phyloP scores from a whole-genome alignment of 92 coral and sea anemone genomes.

The Epizoanthus ramosus region DNA sequence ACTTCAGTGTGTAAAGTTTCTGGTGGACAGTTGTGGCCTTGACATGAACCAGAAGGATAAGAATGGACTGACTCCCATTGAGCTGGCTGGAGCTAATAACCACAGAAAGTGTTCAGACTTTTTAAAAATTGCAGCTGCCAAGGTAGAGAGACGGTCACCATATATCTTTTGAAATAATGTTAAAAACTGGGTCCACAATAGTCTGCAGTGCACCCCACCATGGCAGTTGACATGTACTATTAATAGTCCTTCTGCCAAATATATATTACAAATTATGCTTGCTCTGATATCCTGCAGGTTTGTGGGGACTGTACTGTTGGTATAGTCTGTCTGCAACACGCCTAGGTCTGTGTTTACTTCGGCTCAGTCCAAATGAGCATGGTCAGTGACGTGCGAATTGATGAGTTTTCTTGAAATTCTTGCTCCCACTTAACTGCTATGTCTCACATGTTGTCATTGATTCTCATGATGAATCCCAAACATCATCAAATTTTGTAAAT shows the following conservation, averaged over 20 bases:
- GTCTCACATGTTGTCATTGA: too few species aligned
- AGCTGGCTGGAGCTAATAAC: constrained; percentile 63
- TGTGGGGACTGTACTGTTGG: not conserved
- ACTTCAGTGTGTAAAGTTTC: constrained; percentile 65
- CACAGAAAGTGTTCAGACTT: constrained; percentile 70
- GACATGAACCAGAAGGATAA: constrained; percentile 62
- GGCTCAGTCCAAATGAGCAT: too few species aligned
- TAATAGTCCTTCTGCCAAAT: too few species aligned
- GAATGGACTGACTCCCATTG: constrained; percentile 57
- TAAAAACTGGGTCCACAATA: not conserved
- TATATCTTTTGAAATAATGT: not conserved
- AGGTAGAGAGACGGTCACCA: constrained; percentile 56
- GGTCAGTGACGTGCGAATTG: too few species aligned
- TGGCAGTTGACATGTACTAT: too few species aligned
- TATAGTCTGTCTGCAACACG: not conserved
- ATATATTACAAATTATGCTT: too few species aligned
- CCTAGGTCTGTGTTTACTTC: not conserved
- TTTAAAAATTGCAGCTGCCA: constrained; percentile 69
- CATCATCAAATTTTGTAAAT: too few species aligned
- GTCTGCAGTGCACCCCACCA: too few species aligned
- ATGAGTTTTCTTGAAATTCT: too few species aligned
- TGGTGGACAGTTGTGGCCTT: constrained; percentile 62
- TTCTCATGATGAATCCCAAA: too few species aligned
- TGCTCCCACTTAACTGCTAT: too few species aligned
- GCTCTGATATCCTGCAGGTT: not conserved